Conservation (phyloP, 2,888 invertebrate species). For the Drosophila mettleri region DNA sequence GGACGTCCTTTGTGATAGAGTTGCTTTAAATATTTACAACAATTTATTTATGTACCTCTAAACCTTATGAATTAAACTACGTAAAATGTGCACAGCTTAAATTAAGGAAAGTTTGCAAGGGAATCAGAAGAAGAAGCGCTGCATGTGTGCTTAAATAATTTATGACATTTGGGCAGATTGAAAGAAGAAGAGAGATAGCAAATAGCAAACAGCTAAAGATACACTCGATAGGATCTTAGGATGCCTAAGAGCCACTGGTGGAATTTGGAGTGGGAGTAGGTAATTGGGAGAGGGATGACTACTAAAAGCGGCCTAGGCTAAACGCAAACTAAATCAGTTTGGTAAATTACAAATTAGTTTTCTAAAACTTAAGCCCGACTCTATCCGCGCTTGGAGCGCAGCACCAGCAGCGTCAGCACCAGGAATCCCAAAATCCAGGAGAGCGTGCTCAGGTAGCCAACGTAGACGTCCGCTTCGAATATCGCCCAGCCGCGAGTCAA, state of each 20-base stretch:
- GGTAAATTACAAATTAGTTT: constrained; percentile 53
- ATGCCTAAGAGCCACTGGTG: constrained; percentile 34
- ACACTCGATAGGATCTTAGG: constrained; percentile 33
- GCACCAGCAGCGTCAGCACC: constrained; percentile 91
- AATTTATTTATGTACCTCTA: constrained; percentile 76
- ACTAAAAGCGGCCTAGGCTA: constrained; percentile 60
- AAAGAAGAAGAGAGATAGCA: constrained; percentile 16
- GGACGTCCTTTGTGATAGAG: constrained; percentile 42
- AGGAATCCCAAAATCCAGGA: constrained; percentile 94
- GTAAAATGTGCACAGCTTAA: constrained; percentile 60
- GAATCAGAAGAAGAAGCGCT: constrained; percentile 16
- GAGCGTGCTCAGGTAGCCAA: constrained; percentile 93
- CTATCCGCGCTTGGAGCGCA: constrained; percentile 92
- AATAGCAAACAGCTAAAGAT: constrained; percentile 8
- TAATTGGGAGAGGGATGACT: constrained; percentile 41
- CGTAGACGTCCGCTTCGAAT: constrained; percentile 92
- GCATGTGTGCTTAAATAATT: constrained; percentile 76
- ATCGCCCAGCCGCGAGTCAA: constrained; percentile 95
- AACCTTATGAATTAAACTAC: constrained; percentile 75
- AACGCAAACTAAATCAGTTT: constrained; percentile 49
- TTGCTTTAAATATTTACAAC: constrained; percentile 69
- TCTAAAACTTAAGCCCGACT: constrained; percentile 87
- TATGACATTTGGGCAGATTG: constrained; percentile 63
- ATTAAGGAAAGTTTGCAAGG: constrained; percentile 42
- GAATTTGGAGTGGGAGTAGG: not conserved